Conservation (phyloP, 2,888 invertebrate species). For the Hypomecis atomaria region DNA sequence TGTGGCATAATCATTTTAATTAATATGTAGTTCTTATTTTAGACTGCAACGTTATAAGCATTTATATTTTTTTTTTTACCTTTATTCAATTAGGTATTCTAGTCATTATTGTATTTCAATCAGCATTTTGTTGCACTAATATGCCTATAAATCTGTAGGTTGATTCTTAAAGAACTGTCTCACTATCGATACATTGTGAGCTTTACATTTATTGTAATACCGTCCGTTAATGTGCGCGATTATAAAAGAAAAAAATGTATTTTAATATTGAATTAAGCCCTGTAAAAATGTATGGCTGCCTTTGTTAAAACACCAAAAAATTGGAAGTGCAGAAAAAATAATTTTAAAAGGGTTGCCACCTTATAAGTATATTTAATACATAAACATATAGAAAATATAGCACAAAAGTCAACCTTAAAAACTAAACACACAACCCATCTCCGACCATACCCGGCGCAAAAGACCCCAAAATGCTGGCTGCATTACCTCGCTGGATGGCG, state of each 20-base stretch:
- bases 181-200: constrained; percentile 26
- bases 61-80: constrained; percentile 19
- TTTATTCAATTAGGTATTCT: constrained; percentile 22
- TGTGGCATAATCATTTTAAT: constrained; percentile 11
- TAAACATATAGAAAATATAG: no score
- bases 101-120: constrained; percentile 35
- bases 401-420: no score
- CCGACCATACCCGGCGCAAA: no score
- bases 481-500: no score
- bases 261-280: constrained; percentile 32
- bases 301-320: constrained; percentile 22
- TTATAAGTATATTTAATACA: no score
- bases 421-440: no score
- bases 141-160: constrained; percentile 20
- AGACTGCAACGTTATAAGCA: constrained; percentile 26
- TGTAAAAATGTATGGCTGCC: constrained; percentile 28
- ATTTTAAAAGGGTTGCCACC: no score
- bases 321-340: constrained; percentile 18
- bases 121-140: constrained; percentile 7
- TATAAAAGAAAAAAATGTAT: constrained; percentile 30
- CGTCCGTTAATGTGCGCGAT: constrained; percentile 42
- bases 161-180: constrained; percentile 16
- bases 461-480: no score
- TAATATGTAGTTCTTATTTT: constrained; percentile 24
- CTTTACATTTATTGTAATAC: constrained; percentile 42